Evolutionary conservation across 2,113 vertebrate genomes (phyloP), one percentile per base, ranked within the genome.

Genomic region (Hydrochoerus hydrochaeris): DNA sequence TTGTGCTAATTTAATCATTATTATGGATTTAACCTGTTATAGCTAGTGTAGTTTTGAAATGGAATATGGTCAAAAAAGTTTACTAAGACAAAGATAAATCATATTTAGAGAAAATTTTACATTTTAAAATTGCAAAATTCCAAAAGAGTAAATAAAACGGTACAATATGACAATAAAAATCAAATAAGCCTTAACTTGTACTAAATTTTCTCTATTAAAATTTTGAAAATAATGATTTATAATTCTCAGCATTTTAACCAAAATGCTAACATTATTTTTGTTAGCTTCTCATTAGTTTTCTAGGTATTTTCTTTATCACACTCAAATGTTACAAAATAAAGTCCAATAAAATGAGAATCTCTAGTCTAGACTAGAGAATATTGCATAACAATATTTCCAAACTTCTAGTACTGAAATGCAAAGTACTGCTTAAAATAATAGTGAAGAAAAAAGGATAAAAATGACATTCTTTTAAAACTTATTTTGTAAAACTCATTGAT

Each of bases 191-290:
- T 14, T 54, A 88, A 80, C 52, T 28, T 35, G 7, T 73, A 12
- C 85, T 73, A 49, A 77, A 52, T 1, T 30, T 38, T 93, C 93
- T 62, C 8, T 67, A 5, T 83, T 41, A 90, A 32, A 52, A 90
- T 83, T 90, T 78, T 78, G 44, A 83, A 84, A 22, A 28, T 86
- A 83, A 62, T 87, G 49, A 75, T 19, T 62, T 95, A 87, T 54
- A 88, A 69, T 32, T 35, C 77, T 77, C 82, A 26, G 30, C 35
- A 92, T 83, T 84, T 93, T n/a, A 92, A 46, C 52, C 58, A 91
- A 93, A 65, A 13, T 84, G 12, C 49, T 83, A 80, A 83, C 12
- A 80, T 65, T 5, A 73, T 60, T 86, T 88, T 88, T 35, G 95
- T 28, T 77, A 26, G 3, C 46, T 81, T 95, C 54, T 85, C 52